Evolutionary conservation across 2,888 invertebrate genomes (phyloP).

Genomic region (Brachylomia viminalis): DNA sequence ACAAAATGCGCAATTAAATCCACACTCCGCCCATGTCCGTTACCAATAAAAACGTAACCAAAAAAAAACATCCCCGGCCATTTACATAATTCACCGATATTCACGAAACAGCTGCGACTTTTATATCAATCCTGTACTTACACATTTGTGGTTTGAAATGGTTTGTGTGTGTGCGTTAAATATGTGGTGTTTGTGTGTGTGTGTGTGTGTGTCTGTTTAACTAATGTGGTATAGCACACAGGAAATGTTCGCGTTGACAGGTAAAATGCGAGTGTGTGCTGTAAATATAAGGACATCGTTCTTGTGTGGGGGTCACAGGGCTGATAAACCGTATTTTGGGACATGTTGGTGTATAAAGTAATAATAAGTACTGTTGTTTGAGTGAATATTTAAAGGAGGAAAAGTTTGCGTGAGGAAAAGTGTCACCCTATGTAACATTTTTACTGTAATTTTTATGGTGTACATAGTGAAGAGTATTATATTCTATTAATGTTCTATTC

Average conservation of each 20-base stretch:
- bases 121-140: slow-evolving; percentile 64
- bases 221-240: slow-evolving; percentile 68
- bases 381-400: background rate
- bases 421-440: too few relatives aligned
- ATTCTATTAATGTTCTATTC: too few relatives aligned
- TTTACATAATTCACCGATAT: slow-evolving; percentile 68
- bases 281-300: slow-evolving; percentile 63
- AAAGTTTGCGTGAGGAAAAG: too few relatives aligned
- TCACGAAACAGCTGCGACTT: slow-evolving; percentile 64
- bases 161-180: slow-evolving; percentile 54
- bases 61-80: slow-evolving; percentile 44
- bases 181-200: slow-evolving; percentile 16
- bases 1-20: slow-evolving; percentile 62
- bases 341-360: background rate
- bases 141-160: slow-evolving; percentile 64
- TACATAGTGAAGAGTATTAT: too few relatives aligned
- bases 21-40: slow-evolving; percentile 47
- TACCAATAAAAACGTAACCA: slow-evolving; percentile 57
- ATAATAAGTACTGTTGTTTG: background rate
- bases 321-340: slow-evolving; percentile 53
- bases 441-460: too few relatives aligned
- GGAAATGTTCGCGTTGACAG: slow-evolving; percentile 73
- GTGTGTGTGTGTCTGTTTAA: slow-evolving; percentile 66
- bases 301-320: slow-evolving; percentile 69
- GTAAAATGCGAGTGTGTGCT: slow-evolving; percentile 68